A percentile compares a stretch with the other conserved stretches of the same genome.
These are phyloP conservation scores for Ricordea florida DNA, from an alignment of 92 coral and sea anemone genomes.

Conservation along the genomic window DNA sequence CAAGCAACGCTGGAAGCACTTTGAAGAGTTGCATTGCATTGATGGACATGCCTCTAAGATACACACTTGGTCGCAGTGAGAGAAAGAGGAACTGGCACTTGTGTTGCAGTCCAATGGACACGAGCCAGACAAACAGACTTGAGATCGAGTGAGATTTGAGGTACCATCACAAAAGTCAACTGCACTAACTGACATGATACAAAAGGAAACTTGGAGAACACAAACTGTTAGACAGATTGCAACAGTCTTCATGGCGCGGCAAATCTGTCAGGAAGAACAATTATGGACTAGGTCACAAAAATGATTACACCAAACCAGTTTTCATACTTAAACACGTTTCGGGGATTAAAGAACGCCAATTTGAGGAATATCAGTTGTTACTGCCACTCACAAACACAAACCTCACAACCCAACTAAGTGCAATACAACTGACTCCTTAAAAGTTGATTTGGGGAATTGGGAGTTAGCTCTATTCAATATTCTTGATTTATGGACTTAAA, in stretches of 20 bases:
- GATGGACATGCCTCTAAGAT: constrained; percentile 16
- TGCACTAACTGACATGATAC: neutral
- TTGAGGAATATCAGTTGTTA: too few relatives aligned
- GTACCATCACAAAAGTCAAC: neutral
- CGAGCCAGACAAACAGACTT: constrained; percentile 58
- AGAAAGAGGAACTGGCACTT: constrained; percentile 7
- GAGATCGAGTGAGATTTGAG: constrained; percentile 23
- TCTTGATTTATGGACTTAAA: too few relatives aligned
- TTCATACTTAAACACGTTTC: too few relatives aligned
- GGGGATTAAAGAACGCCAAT: too few relatives aligned
- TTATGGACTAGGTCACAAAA: too few relatives aligned
- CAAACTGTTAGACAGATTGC: neutral
- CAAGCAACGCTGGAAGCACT: constrained; percentile 46
- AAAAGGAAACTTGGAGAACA: neutral
- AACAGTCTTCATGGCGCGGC: neutral
- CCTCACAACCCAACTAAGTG: too few relatives aligned
- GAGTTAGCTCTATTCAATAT: too few relatives aligned
- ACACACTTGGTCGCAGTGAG: constrained; percentile 54
- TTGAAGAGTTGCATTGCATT: constrained; percentile 36
- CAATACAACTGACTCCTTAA: too few relatives aligned
- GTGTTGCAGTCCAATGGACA: constrained; percentile 49
- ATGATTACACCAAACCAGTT: too few relatives aligned
- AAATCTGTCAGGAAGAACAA: too few relatives aligned
- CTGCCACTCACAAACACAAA: too few relatives aligned
- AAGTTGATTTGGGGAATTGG: too few relatives aligned